phyloP scores from a whole-genome alignment of 2,113 vertebrate species.

The Urocolius indicus region DNA sequence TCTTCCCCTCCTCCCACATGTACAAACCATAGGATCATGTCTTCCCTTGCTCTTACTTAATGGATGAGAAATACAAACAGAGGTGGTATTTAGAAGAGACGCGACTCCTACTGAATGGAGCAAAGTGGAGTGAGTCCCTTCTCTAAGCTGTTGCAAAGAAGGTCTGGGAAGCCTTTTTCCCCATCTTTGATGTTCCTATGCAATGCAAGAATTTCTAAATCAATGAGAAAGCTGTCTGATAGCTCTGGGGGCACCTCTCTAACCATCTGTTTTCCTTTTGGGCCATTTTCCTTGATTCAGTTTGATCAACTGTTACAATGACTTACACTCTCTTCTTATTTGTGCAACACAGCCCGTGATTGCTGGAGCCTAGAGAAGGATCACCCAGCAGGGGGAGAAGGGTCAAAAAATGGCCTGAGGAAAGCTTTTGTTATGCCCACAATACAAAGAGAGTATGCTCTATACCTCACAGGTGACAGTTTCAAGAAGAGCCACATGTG shows the following conservation, averaged over 20 bases:
- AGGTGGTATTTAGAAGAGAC: not conserved
- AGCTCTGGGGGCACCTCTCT: not conserved
- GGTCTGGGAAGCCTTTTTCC: not conserved
- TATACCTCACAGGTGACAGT: not conserved
- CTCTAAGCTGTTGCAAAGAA: not conserved
- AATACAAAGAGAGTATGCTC: not conserved
- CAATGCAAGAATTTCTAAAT: not conserved
- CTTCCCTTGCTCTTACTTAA: slow-evolving; percentile 3
- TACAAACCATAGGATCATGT: not conserved
- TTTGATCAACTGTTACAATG: not conserved
- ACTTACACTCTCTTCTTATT: not conserved
- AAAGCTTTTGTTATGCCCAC: not conserved
- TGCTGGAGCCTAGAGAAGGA: not conserved
- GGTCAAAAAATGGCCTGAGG: not conserved
- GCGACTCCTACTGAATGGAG: slow-evolving; percentile 7
- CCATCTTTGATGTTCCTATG: not conserved
- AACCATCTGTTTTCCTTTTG: slow-evolving; percentile 3
- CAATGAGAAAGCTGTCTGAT: not conserved
- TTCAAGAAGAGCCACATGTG: not conserved
- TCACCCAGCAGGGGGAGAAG: not conserved
- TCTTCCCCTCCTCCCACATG: not conserved
- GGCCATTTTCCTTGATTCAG: not conserved
- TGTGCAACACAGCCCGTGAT: not conserved
- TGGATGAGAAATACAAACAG: slow-evolving; percentile 6
- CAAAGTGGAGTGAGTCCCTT: slow-evolving; percentile 12